Conservation (phyloP, 2,888 invertebrate genomes). For the Eurytoma californica region DNA sequence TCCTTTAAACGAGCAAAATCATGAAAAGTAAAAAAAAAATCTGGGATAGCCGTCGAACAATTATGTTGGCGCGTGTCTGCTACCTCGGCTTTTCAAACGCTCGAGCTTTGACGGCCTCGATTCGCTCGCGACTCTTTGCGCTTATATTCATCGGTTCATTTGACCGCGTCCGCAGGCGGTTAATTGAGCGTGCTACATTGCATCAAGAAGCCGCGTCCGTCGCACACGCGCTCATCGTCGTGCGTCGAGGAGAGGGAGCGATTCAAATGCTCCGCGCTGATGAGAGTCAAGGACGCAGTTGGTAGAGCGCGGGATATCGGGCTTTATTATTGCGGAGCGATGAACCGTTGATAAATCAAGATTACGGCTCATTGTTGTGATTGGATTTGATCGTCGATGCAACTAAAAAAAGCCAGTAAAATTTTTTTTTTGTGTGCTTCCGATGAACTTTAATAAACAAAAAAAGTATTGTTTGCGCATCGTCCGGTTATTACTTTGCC, state of each 20-base stretch:
- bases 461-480: too few relatives aligned
- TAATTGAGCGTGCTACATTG: constrained; percentile 62
- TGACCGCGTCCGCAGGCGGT: constrained; percentile 50
- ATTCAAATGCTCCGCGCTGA: constrained; percentile 4
- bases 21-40: too few relatives aligned
- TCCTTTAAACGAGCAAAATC: too few relatives aligned
- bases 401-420: too few relatives aligned
- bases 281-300: constrained; percentile 23
- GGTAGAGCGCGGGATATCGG: background rate
- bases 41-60: constrained; percentile 24
- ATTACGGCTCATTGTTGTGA: too few relatives aligned
- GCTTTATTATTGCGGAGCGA: too few relatives aligned
- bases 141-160: constrained; percentile 40
- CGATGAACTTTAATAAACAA: too few relatives aligned
- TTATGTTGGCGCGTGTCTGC: background rate
- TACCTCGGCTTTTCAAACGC: background rate
- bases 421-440: too few relatives aligned
- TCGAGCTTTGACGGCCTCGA: background rate
- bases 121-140: constrained; percentile 21
- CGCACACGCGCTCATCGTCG: background rate
- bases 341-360: too few relatives aligned
- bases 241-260: background rate
- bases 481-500: too few relatives aligned
- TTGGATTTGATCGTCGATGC: too few relatives aligned
- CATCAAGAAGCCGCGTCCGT: constrained; percentile 53